A percentile compares a stretch with the other conserved stretches of the same genome.
These are phyloP conservation scores for Varroa destructor DNA, from an alignment of 1,140 invertebrate species.

Conservation along the genomic window DNA sequence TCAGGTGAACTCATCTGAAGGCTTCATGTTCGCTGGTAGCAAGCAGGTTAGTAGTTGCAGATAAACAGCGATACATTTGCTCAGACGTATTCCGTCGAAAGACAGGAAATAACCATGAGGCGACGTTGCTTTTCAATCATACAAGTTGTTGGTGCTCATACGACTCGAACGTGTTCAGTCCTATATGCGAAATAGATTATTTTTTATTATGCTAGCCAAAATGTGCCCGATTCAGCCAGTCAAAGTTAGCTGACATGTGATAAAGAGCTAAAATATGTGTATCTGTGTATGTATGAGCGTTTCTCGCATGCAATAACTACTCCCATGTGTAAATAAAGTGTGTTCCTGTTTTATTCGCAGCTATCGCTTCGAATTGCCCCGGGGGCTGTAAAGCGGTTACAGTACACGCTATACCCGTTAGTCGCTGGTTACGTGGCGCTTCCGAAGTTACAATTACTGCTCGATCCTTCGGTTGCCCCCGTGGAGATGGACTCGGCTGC, in stretches of 20 bases:
- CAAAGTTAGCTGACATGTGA: no score
- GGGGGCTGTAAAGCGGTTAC: slow-evolving; percentile 40
- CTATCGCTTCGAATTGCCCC: slow-evolving; percentile 53
- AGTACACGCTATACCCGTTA: slow-evolving; percentile 58
- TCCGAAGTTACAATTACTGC: slow-evolving; percentile 50
- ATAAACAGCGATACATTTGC: not conserved
- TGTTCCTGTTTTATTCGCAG: slow-evolving; percentile 40
- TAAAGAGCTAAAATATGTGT: no score
- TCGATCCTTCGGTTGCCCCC: slow-evolving; percentile 39
- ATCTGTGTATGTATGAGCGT: no score
- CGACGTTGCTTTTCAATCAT: no score
- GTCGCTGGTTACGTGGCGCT: slow-evolving; percentile 54
- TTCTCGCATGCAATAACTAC: no score
- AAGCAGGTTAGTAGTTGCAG: slow-evolving; percentile 52
- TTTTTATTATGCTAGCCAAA: no score
- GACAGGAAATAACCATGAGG: no score
- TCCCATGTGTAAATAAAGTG: not conserved
- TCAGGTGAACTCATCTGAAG: slow-evolving; percentile 63
- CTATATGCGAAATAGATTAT: no score
- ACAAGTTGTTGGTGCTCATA: no score
- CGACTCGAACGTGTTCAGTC: no score
- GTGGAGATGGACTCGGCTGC: slow-evolving; percentile 44
- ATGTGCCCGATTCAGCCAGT: not conserved
- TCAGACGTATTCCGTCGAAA: no score
- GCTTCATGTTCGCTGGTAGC: slow-evolving; percentile 78